These are phyloP conservation scores for Acromyrmex echinatior DNA, from an alignment of 1,140 invertebrate genomes.

Conservation along the genomic window DNA sequence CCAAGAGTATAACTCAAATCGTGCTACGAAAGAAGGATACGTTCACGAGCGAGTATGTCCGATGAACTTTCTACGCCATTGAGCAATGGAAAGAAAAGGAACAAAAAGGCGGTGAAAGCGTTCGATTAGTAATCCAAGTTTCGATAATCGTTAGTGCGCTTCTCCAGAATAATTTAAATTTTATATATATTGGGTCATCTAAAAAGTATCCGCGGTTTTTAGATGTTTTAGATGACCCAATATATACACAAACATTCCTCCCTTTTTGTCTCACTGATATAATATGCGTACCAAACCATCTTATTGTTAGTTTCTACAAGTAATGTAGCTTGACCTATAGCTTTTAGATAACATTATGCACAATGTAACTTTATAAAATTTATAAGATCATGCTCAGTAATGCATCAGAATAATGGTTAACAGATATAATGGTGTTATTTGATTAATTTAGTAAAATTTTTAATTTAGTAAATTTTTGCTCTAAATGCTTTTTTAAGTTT, in stretches of 20 bases:
- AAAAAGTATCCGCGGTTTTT: no score
- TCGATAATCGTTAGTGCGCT: constrained; percentile 26
- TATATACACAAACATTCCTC: background rate
- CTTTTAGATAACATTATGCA: background rate
- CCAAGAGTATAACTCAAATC: background rate
- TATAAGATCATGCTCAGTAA: background rate
- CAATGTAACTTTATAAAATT: background rate
- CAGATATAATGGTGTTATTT: background rate
- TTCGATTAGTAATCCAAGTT: constrained; percentile 6
- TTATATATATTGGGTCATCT: no score
- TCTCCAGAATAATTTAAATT: background rate
- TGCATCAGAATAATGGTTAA: background rate
- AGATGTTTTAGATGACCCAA: no score
- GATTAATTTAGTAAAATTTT: constrained; percentile 12
- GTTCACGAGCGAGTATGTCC: background rate
- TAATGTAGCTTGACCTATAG: background rate
- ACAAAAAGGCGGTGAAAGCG: constrained; percentile 36
- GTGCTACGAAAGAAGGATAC: background rate
- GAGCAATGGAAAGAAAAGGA: constrained; percentile 4
- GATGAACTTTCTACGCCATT: constrained; percentile 44
- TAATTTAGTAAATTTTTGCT: no score
- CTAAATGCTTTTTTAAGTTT: background rate
- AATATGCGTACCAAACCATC: background rate
- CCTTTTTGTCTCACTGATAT: background rate
- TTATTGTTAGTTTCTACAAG: background rate